Base-by-base conservation (phyloP, 2,113 vertebrate genomes). In the Xiphophorus hellerii region DNA sequence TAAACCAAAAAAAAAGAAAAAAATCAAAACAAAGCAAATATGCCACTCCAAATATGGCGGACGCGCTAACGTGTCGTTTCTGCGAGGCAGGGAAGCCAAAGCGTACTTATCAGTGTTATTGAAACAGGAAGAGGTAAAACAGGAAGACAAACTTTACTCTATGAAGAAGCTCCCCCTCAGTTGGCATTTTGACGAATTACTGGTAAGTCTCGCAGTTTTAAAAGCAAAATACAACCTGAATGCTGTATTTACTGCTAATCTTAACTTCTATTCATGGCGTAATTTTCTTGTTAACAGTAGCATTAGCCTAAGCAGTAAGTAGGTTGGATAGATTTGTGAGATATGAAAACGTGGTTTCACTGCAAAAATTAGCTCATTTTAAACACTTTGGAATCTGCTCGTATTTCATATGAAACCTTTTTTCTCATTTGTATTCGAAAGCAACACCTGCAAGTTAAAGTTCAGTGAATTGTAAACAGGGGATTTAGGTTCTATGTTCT, bases 81-180 rank as follows among this genome's bases (percentile, higher is more conserved):
- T 25, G 2, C 22, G 25, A 3, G 25, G 51, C 7, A n/a, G 9
- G 22, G 51, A 58, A 58, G 25, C 17, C 51, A 10, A 10, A 8
- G 22, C 51, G 25, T 48, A 7, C 44, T 48, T 17, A 20, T 48
- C 15, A 20, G 44, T 48, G 17, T n/a, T 8, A 3, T 9, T 58
- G 61, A 30, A 62, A 30, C 61, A 30, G 28, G 27, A 62, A 62
- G 14, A 62, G 14, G 13, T 28, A 35, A 1, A 70, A 25, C 81
- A 63, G 88, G 86, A 90, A 88, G 75, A 20, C 1, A 28, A 77
- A 81, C 61, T 79, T 85, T 61, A 1, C 1, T 0, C 5, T 17
- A 54, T 14, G 29, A 70, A 69, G 28, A 65, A 20, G 1, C 14
- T 64, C 20, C 27, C 0, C 58, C 3, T 28, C 0, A 13, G 35